Evolutionary conservation across 2,113 vertebrate species (phyloP), one percentile per base, ranked within the genome.

Genomic region (Progne subis): DNA sequence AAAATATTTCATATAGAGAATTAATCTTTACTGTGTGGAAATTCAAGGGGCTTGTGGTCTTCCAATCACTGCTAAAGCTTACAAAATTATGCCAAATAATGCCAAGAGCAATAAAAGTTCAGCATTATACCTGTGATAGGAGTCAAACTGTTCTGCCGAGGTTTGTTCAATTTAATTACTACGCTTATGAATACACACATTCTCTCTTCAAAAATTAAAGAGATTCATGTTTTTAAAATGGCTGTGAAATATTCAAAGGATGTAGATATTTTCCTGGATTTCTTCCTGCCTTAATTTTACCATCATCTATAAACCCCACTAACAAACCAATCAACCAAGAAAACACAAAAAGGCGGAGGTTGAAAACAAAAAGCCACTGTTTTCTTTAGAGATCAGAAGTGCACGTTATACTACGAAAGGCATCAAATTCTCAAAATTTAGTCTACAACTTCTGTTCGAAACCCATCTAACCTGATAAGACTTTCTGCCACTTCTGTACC

Each of bases 351-450:
- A 79, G 14, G 11, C 28, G 49, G 4, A 70, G 7, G 9, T 8
- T 23, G 5, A 65, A 49, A 44, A 67, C 32, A 9, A 16, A 59
- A 69, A 82, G 32, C 8, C 18, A 43, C 8, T 13, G 5, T 59
- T 60, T 61, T 53, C 26, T 52, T 34, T 28, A 52, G 11, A 70
- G 12, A 60, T 24, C 5, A 17, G 1, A 55, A 26, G 26, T 23
- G 9, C 3, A 4, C 41, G 14, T 29, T 79, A 28, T 0, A n/a
- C 5, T 18, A 14, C 0, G 5, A 31, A 44, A 74, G 43, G 19
- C 17, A 11, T 7, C 3, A 18, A 23, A 34, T 82, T 56, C n/a
- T 20, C 17, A 64, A 77, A 88, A 65, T 10, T 11, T 9, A 68
- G 28, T 25, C 25, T 49, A 57, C 26, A 67, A 37, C 2, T 14